These are phyloP conservation scores for Cenopis cana DNA, from an alignment of 2,888 invertebrate genomes.

Conservation along the genomic window DNA sequence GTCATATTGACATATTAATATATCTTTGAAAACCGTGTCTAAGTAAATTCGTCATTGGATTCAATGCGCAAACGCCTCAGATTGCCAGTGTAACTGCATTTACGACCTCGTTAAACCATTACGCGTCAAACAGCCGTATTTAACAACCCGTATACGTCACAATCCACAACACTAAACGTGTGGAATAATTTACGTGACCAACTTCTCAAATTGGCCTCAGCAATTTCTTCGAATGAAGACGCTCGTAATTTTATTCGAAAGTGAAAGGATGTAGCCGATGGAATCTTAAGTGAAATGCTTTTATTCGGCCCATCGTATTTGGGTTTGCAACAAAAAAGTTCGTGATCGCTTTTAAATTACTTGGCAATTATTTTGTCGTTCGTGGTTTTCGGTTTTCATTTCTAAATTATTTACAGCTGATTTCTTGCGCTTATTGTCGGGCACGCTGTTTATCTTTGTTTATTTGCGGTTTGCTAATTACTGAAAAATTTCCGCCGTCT, in stretches of 20 bases:
- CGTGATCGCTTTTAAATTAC: constrained; percentile 56
- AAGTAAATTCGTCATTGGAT: neutral
- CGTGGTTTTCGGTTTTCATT: constrained; percentile 37
- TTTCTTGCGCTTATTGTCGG: constrained; percentile 39
- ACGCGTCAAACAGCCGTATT: constrained; percentile 12
- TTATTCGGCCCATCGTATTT: constrained; percentile 54
- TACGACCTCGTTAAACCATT: constrained; percentile 9
- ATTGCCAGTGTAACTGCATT: constrained; percentile 2
- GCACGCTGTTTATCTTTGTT: constrained; percentile 41
- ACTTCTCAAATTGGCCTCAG: constrained; percentile 40
- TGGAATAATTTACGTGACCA: constrained; percentile 39
- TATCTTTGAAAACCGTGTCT: neutral
- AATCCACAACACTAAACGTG: constrained; percentile 22
- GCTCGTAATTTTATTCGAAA: constrained; percentile 55
- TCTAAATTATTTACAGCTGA: constrained; percentile 39
- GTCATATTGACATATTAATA: too few species aligned
- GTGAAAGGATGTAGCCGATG: constrained; percentile 63
- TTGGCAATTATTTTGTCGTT: constrained; percentile 52
- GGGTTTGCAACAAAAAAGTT: constrained; percentile 52
- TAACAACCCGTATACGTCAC: constrained; percentile 18
- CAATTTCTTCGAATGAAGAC: constrained; percentile 42
- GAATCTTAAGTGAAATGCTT: constrained; percentile 57
- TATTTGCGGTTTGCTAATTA: constrained; percentile 32
- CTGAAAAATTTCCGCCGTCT: constrained; percentile 14
- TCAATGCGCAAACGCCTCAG: neutral